Evolutionary conservation across 2,797 vertebrate genomes (phyloP).

Genomic region (Limosa lapponica): DNA sequence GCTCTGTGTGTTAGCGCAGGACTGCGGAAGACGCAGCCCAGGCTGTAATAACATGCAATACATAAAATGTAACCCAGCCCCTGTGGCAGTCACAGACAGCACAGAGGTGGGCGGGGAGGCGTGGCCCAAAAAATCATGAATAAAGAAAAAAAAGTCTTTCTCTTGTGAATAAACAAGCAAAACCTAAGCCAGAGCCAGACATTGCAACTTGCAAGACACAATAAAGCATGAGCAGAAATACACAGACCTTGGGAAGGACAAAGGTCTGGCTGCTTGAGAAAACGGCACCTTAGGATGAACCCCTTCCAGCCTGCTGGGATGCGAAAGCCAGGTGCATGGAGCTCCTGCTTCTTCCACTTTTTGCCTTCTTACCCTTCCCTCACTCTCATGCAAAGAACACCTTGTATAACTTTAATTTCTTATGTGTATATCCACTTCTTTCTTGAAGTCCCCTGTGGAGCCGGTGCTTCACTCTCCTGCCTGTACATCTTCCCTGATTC

Average conservation of each 20-base stretch:
- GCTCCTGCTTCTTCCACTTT: not conserved
- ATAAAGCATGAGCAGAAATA: not conserved
- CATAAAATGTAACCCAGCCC: not conserved
- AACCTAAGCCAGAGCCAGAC: not conserved
- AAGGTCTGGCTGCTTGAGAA: not conserved
- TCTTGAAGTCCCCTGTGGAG: not conserved
- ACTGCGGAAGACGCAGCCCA: not conserved
- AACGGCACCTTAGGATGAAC: accelerated
- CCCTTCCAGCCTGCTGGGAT: not conserved
- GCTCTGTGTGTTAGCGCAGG: not conserved
- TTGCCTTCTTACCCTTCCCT: not conserved
- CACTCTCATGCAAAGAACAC: not conserved
- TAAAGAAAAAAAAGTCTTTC: not conserved
- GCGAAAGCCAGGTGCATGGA: not conserved
- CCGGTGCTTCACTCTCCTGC: not conserved
- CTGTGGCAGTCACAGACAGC: not conserved
- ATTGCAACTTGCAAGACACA: not conserved
- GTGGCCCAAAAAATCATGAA: not conserved
- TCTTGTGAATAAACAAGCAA: not conserved
- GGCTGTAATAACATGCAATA: not conserved
- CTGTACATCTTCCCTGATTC: not conserved
- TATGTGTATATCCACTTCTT: not conserved
- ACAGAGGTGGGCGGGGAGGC: accelerated
- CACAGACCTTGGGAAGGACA: not conserved
- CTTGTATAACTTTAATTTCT: not conserved